phyloP scores from a whole-genome alignment of 1,140 invertebrate genomes.

The Doryteuthis pealeii region DNA sequence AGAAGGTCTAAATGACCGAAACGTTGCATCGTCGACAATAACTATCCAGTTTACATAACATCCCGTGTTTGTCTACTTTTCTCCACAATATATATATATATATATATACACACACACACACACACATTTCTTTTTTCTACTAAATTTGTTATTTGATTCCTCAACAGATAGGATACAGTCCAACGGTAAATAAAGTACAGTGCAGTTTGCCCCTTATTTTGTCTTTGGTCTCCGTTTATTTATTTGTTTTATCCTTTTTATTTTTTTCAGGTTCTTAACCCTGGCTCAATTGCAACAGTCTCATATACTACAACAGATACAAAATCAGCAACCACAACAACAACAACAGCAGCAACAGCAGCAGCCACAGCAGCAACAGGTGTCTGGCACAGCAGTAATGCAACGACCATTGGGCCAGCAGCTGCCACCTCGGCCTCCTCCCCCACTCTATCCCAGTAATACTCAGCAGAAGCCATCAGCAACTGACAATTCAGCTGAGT shows the following conservation, averaged over 20 bases:
- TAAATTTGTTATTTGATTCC: too few species aligned
- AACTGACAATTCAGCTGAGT: not conserved
- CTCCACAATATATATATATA: too few species aligned
- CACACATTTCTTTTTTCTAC: too few species aligned
- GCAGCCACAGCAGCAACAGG: slow-evolving; percentile 15
- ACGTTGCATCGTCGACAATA: too few species aligned
- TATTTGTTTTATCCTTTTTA: not conserved
- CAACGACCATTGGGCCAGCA: not conserved
- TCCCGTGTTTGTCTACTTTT: too few species aligned
- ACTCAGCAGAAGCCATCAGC: not conserved
- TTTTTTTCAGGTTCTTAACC: not conserved
- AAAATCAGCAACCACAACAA: not conserved
- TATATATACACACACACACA: too few species aligned
- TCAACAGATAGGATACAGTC: too few species aligned
- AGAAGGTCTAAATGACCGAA: too few species aligned
- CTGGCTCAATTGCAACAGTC: slow-evolving; percentile 5
- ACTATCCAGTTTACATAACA: too few species aligned
- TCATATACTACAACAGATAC: not conserved
- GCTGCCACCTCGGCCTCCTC: not conserved
- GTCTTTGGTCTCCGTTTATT: not conserved
- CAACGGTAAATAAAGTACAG: too few species aligned
- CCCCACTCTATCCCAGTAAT: slow-evolving; percentile 9
- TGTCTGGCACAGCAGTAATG: not conserved
- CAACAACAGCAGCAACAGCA: slow-evolving; percentile 17
- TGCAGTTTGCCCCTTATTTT: too few species aligned